Evolutionary conservation across 2,888 invertebrate genomes (phyloP).

Genomic region (Homarus gammarus): DNA sequence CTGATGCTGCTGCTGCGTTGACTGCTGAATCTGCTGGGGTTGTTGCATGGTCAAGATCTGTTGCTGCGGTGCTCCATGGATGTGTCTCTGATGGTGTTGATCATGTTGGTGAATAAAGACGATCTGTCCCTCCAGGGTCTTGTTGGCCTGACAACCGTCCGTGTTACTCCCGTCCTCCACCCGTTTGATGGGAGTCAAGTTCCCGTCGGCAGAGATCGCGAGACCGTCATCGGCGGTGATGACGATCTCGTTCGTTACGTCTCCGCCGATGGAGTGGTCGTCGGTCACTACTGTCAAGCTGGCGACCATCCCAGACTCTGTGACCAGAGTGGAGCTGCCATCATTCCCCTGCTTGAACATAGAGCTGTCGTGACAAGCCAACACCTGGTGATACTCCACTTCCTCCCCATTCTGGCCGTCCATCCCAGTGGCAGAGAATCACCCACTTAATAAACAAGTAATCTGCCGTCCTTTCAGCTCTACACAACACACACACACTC

Average conservation of each 20-base stretch:
- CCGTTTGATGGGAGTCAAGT: slow-evolving; percentile 1
- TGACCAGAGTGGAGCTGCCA: slow-evolving; percentile 7
- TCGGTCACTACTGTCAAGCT: slow-evolving; percentile 42
- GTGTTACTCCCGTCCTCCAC: not conserved
- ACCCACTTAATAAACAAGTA: not conserved
- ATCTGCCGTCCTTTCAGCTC: not conserved
- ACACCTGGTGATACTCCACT: slow-evolving; percentile 47
- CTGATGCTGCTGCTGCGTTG: slow-evolving; percentile 1
- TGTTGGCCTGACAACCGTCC: slow-evolving; percentile 15
- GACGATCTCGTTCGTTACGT: slow-evolving; percentile 42
- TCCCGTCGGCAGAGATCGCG: slow-evolving; percentile 3
- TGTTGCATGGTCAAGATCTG: slow-evolving; percentile 28
- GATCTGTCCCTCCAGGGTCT: slow-evolving; percentile 12
- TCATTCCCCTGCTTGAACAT: slow-evolving; percentile 16
- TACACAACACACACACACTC: not conserved
- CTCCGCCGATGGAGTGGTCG: slow-evolving; percentile 10
- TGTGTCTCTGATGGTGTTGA: slow-evolving; percentile 1
- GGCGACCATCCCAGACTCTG: slow-evolving; percentile 40
- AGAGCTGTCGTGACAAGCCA: slow-evolving; percentile 27
- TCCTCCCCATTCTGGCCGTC: not conserved
- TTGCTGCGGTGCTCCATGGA: not conserved
- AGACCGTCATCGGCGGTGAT: slow-evolving; percentile 29
- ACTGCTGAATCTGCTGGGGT: slow-evolving; percentile 1
- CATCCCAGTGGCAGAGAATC: not conserved
- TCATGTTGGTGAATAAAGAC: slow-evolving; percentile 42